Evolutionary conservation across 2,797 vertebrate species (phyloP), one percentile per base, ranked within the genome.

Genomic region (Scolopax rusticola): DNA sequence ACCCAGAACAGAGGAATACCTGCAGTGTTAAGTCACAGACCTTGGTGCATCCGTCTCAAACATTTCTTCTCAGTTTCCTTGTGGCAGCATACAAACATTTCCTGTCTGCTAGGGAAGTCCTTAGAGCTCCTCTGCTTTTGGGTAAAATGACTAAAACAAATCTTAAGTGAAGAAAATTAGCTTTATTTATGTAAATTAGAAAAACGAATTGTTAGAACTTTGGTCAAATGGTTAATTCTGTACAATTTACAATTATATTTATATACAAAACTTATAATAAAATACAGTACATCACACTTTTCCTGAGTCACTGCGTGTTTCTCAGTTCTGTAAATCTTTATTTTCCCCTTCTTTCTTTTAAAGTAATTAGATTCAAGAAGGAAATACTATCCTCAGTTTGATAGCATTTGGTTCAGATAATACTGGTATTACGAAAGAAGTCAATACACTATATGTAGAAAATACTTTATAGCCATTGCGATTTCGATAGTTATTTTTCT

Each of bases 151-250:
- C 76, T 76, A 95, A 89, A 89, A 78, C 96, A 90, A 97, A 95
- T 36, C 69, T 76, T 77, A 80, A 89, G 50, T 98, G 97, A 97
- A 97, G 97, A 98, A 98, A 98, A 98, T 98, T 98, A 98, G 87
- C 85, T 98, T 98, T 98, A 98, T 98, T 98, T 97, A 97, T 94
- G 95, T 94, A 94, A 97, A 98, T 98, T 98, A 98, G 96, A 98
- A 98, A 98, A 98, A 97, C 43, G 91, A 96, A 96, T 91, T 97
- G 94, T 98, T 98, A 98, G 97, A 97, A 95, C 97, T 97, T 98
- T 97, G 90, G 91, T 97, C 96, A 97, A 97, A 93, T 94, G 94
- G 90, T 98, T 98, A 97, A 97, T 97, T 97, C 95, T 98, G 97
- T 98, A 98, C 95, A 98, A 97, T 98, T 98, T 98, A 98, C 97